Base-by-base conservation (phyloP, 1,140 invertebrate species). In the Galendromus occidentalis region DNA sequence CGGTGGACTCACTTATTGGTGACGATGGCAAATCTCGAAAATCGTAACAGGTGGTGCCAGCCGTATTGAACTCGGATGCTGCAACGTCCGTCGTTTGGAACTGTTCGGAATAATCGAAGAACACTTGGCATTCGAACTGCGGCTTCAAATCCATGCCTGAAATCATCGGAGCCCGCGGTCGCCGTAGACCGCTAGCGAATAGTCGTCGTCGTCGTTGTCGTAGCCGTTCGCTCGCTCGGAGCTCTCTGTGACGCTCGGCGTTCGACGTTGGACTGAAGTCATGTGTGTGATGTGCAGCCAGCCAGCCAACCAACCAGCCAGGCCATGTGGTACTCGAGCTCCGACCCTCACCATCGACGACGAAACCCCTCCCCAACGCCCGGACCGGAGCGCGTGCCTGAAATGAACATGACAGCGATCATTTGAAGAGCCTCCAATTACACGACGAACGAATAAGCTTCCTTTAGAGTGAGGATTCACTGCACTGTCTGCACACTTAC, bases 211-310 rank as follows among this genome's bases (percentile, higher is more conserved):
- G 14, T 14, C 28, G 45, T 14, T 47, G 14, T 6, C 28, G 45
- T 47, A 7, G 5, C 28, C 20, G 20, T 47, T 25, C 25, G 25
- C 22, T 59, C 51, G 25, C 17, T 59, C 51, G 22, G 51, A 29
- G 12, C 25, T 59, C 51, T 17, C 25, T 17, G 51, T 59, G 51
- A 33, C 51, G 51, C 22, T 59, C 51, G 51, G 51, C 51, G 51
- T 59, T 33, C 25, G 25, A 59, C 51, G 25, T 25, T 39, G 4
- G 33, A 39, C 22, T 59, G 51, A 25, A 25, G 51, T 59, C 51
- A 59, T 59, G 51, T 59, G 51, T 59, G 51, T 59, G 51, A 59
- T 59, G 51, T 59, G 51, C 12, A 14, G 51, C 20, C 25, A 29
- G 51, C 45, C 45, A 22, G 45, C 51, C 51, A 59, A 9, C 33